Evolutionary conservation across 2,113 vertebrate genomes (phyloP).

Genomic region (Oplegnathus fasciatus): DNA sequence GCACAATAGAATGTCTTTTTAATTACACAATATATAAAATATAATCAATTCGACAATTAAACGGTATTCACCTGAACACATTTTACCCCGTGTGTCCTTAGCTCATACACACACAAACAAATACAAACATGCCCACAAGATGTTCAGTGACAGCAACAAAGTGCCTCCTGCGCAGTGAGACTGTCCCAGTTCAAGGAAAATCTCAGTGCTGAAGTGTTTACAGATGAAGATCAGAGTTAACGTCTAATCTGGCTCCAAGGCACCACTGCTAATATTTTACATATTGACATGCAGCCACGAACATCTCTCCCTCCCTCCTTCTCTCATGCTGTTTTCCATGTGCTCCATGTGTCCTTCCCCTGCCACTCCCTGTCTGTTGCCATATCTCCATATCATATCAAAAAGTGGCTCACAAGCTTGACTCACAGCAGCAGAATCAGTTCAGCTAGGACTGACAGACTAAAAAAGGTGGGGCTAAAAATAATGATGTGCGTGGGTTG

Average conservation of each 20-base stretch:
- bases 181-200: constrained; percentile 26
- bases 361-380: constrained; percentile 2
- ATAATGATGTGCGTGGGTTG: not conserved
- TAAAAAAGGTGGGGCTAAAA: constrained; percentile 6
- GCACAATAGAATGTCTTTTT: not conserved
- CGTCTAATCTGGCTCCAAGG: constrained; percentile 50
- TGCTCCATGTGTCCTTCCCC: constrained; percentile 10
- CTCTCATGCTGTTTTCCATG: constrained; percentile 5
- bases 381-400: constrained; percentile 1
- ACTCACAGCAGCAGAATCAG: constrained; percentile 24
- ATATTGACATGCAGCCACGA: constrained; percentile 28
- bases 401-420: constrained; percentile 10
- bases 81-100: not conserved
- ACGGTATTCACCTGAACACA: not conserved
- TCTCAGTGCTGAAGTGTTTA: constrained; percentile 30
- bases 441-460: constrained; percentile 7
- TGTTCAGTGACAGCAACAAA: constrained; percentile 43
- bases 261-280: constrained; percentile 39
- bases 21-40: not conserved
- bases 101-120: not conserved
- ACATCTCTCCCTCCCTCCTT: constrained; percentile 12
- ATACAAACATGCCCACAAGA: constrained; percentile 31
- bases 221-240: constrained; percentile 50
- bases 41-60: not conserved
- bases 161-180: constrained; percentile 7